These are phyloP conservation scores for Stylophora pistillata DNA, from an alignment of 64 coral and sea anemone genomes.

Conservation along the genomic window DNA sequence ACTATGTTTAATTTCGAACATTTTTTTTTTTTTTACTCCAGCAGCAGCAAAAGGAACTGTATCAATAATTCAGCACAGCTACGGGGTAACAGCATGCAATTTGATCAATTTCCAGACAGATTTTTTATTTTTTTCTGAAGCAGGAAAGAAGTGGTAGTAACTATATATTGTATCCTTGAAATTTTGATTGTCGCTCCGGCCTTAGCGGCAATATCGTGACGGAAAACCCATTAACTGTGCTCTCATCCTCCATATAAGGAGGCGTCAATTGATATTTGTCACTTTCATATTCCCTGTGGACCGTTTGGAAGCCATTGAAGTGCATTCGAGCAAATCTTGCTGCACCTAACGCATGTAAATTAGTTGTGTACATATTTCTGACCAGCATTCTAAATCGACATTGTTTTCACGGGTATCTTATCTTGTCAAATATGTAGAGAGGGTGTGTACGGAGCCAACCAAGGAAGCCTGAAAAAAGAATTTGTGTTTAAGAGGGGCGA, in stretches of 20 bases:
- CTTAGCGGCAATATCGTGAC: constrained; percentile 38
- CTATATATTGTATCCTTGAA: not conserved
- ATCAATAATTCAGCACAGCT: not conserved
- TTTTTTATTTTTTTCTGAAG: constrained; percentile 3
- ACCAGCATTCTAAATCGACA: constrained; percentile 12
- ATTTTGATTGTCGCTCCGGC: not conserved
- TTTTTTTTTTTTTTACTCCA: not conserved
- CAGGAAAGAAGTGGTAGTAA: not conserved
- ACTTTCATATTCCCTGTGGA: constrained; percentile 10
- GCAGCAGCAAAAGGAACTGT: not conserved
- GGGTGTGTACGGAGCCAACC: not conserved
- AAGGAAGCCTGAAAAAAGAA: not conserved
- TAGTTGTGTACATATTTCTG: constrained; percentile 27
- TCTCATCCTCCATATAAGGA: constrained; percentile 41
- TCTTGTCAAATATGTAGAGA: constrained; percentile 36
- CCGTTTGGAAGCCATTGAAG: constrained; percentile 7
- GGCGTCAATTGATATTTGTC: constrained; percentile 49
- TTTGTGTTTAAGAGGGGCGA: not conserved
- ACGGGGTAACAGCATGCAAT: not conserved
- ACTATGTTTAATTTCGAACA: not conserved
- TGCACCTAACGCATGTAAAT: constrained; percentile 20
- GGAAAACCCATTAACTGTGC: constrained; percentile 2
- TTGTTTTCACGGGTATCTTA: constrained; percentile 33
- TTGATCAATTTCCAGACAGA: not conserved
- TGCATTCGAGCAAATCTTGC: constrained; percentile 5